phyloP scores from a whole-genome alignment of 1,140 invertebrate species.

The Trichonephila clavipes region DNA sequence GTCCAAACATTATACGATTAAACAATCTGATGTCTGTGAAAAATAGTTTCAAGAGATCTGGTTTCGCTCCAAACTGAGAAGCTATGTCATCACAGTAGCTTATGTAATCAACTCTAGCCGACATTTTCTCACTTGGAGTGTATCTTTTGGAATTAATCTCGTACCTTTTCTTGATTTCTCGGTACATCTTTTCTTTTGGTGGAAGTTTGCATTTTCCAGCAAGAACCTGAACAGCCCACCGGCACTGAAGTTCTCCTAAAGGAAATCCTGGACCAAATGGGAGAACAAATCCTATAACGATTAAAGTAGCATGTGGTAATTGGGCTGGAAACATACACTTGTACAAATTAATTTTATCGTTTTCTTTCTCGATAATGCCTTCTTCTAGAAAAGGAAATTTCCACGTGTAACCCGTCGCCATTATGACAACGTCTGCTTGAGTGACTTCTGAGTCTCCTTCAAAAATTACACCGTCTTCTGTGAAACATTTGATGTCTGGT shows the following conservation, averaged over 20 bases:
- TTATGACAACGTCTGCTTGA: too few species aligned
- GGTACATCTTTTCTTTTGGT: slow-evolving; percentile 78
- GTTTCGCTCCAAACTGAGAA: slow-evolving; percentile 81
- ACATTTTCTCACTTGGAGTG: slow-evolving; percentile 79
- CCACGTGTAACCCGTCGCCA: too few species aligned
- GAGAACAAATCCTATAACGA: slow-evolving; percentile 83
- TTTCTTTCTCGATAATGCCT: slow-evolving; percentile 76
- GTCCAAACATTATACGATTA: slow-evolving; percentile 80
- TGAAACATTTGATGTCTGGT: too few species aligned
- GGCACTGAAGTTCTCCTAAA: slow-evolving; percentile 81
- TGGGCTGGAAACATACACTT: too few species aligned
- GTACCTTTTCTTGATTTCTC: slow-evolving; percentile 80
- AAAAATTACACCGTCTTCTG: too few species aligned
- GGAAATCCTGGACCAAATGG: slow-evolving; percentile 83
- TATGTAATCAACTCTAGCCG: slow-evolving; percentile 81
- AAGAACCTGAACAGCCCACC: slow-evolving; percentile 75
- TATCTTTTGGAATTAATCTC: slow-evolving; percentile 69
- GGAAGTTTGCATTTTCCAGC: slow-evolving; percentile 78
- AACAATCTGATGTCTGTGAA: slow-evolving; percentile 80
- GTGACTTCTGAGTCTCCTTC: too few species aligned
- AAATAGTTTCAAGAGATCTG: slow-evolving; percentile 79
- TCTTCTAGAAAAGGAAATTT: background rate
- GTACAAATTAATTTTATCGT: slow-evolving; percentile 81
- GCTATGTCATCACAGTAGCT: slow-evolving; percentile 82
- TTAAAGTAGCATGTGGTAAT: slow-evolving; percentile 79